Evolutionary conservation across 2,888 invertebrate genomes (phyloP).

Genomic region (Drepana falcataria): DNA sequence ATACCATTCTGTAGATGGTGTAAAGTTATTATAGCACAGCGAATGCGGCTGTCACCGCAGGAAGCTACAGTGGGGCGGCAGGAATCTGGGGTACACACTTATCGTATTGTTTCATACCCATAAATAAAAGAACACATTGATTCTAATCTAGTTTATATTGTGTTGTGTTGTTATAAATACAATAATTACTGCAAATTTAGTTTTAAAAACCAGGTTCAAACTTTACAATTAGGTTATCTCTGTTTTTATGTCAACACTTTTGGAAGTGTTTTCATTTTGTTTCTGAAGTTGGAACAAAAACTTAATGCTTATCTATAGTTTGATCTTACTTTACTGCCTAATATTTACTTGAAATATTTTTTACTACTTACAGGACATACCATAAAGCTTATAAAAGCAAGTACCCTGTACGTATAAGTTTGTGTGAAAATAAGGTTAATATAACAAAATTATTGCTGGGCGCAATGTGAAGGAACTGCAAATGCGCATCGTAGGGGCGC

Average conservation of each 20-base stretch:
- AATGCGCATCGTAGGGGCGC: conserved; percentile 63
- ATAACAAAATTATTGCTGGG: conserved; percentile 33
- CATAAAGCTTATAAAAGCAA: background rate
- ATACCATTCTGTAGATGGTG: background rate
- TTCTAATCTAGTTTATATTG: background rate
- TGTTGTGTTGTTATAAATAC: background rate
- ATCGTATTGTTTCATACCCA: conserved; percentile 16
- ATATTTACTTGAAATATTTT: no score
- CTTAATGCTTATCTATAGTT: no score
- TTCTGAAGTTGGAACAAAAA: no score
- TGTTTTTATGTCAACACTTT: no score
- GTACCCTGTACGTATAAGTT: background rate
- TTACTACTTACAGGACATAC: background rate
- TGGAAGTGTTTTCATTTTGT: no score
- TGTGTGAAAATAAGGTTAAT: conserved; percentile 12
- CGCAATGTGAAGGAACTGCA: conserved; percentile 52
- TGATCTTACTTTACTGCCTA: no score
- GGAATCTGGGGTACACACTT: conserved; percentile 27
- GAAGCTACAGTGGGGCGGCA: conserved; percentile 20
- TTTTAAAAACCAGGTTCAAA: no score
- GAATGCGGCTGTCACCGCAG: conserved; percentile 12
- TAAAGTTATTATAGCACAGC: background rate
- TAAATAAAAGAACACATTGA: conserved; percentile 8
- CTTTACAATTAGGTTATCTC: no score
- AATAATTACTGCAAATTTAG: no score